Base-by-base conservation (phyloP, 2,797 vertebrate species). In the Neostethus bicornis region DNA sequence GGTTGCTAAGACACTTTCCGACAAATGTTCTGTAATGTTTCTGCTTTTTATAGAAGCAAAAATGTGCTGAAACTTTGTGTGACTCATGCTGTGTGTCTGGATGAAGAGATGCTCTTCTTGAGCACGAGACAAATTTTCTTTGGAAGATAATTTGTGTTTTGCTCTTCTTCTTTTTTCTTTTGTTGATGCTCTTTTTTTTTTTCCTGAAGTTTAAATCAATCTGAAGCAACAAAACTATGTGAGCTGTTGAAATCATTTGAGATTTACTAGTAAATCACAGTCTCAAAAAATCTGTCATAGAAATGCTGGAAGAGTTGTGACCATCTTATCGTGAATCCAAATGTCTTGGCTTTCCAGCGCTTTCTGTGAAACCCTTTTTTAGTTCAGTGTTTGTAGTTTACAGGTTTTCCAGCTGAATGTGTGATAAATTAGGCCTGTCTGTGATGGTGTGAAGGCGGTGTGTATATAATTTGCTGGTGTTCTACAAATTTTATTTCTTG, bases 401-500 rank as follows among this genome's bases (percentile, higher is more conserved):
- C 75, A 65, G 51, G 48, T 58, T 41, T 46, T 66, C 58, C 51
- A 51, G 77, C 68, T 58, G 75, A 79, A 63, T 66, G 75, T 54
- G 64, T 77, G 73, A 37, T 75, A 65, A 82, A 37, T 60, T 57
- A 10, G 48, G 72, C 69, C 61, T 70, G 66, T 60, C 6, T 11
- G 19, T 66, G 57, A 71, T 43, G 13, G 51, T 38, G 49, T 76
- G 62, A 76, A 75, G 78, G 60, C 74, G 14, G 46, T 90, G 46
- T 90, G 88, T 89, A 88, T 69, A 88, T 90, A 89, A 67, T 73
- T 76, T 83, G 66, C 81, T 84, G 74, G 72, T 85, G 77, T 82
- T 79, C 78, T 54, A 86, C 73, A 79, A 76, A 85, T 85, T 84
- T 87, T 75, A 83, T 73, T 87, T 86, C 75, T 76, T 70, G 67